A percentile compares a stretch with the other conserved stretches of the same genome.
These are phyloP conservation scores for Urocolius indicus DNA, from an alignment of 2,113 vertebrate genomes.

Conservation along the genomic window DNA sequence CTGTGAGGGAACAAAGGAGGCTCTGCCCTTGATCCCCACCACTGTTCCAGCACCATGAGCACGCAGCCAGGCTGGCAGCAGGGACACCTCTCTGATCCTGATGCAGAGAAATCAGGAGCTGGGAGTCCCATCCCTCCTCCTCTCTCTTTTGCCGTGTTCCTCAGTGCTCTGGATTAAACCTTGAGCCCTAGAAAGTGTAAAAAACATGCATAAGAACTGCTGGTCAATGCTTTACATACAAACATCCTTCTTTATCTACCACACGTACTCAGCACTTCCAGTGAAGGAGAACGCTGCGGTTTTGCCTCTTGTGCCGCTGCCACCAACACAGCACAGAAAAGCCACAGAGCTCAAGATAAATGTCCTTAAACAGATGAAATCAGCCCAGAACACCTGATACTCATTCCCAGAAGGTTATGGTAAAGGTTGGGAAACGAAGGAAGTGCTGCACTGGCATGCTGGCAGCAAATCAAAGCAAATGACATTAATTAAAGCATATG, in stretches of 20 bases:
- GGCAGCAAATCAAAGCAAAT: slow-evolving; percentile 68
- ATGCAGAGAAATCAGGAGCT: background rate
- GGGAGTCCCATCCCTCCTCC: background rate
- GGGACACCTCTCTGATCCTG: background rate
- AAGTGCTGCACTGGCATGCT: slow-evolving; percentile 48
- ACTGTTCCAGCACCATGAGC: background rate
- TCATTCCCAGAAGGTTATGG: slow-evolving; percentile 44
- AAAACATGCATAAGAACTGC: background rate
- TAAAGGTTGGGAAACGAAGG: slow-evolving; percentile 37
- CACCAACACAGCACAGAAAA: background rate
- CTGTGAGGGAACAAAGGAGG: background rate
- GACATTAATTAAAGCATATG: slow-evolving; percentile 66
- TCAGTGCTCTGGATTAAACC: background rate
- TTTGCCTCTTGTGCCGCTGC: background rate
- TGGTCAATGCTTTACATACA: background rate
- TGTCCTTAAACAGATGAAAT: background rate
- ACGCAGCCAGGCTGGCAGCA: rapidly evolving
- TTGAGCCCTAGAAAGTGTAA: background rate
- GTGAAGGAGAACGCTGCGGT: rapidly evolving
- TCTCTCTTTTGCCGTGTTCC: background rate
- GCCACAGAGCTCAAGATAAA: background rate
- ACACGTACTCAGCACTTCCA: background rate
- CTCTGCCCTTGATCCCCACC: background rate
- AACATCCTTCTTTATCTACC: background rate
- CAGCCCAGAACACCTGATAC: slow-evolving; percentile 33